Evolutionary conservation across 2,888 invertebrate genomes (phyloP), one percentile per base, ranked within the genome.

Genomic region (Cheilosia variabilis): DNA sequence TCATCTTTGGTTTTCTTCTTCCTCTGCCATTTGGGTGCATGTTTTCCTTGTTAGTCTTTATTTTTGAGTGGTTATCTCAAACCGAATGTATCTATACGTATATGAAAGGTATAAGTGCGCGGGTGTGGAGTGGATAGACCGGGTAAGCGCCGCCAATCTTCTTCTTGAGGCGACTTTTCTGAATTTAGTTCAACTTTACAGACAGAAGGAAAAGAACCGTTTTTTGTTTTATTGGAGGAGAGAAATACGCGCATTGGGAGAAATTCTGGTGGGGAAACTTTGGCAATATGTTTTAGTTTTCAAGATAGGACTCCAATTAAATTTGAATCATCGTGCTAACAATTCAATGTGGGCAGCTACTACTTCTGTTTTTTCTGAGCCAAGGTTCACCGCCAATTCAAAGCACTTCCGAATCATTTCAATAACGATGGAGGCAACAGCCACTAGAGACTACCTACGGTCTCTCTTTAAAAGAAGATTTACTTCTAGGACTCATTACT

Each of bases 1-100:
- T n/a, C 57, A 45, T 47, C 57, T 22, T 58, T 52, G 34, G 57
- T 58, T 57, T 24, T 43, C 19, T 19, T 57, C 52, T 34, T 63
- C 15, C 22, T 17, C 45, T 47, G n/a, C n/a, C 37, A 13, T 37
- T 37, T 37, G 13, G 37, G 4, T 37, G 10, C 4, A 13, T 13
- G 34, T 53, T 52, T 53, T 43, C 13, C 24, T 41, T 15, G 53
- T 4, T 19, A 45, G 45, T 57, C 15, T 45, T 19, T 27, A 45
- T 47, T 47, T 69, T 57, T 58, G 69, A 69, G 57, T 47, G 57
- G 69, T 57, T 57, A 34, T 45, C 45, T 66, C n/a, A 45, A 34
- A 34, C 31, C 31, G 4, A 6, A 24, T n/a, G 27, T 15, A 66
- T 24, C 6, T 57, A 15, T 41, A 17, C 22, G 9, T 22, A 13